Evolutionary conservation across 2,888 invertebrate genomes (phyloP), one percentile per base, ranked within the genome.

Genomic region (Iselma pallidipennis): DNA sequence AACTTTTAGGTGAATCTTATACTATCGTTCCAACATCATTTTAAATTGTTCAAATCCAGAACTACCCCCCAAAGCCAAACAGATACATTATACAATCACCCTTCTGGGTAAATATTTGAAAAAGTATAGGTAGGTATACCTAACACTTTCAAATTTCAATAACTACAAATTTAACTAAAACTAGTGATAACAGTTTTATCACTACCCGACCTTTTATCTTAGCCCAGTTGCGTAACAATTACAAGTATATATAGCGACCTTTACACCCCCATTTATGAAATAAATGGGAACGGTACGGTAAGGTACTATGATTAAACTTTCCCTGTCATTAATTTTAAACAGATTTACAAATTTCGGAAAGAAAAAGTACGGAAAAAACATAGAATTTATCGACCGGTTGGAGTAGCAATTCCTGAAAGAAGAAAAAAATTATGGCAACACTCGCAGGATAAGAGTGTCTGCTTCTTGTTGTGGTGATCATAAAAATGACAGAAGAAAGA

Each of bases 401-500:
- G 10, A 9, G 16, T 16, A 2, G 2, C 2, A 37, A 16, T 16
- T 37, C 16, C 16, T 37, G 9, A 16, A 37, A 33, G 33, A 4
- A 14, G 33, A 42, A 19, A 10, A 42, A 19, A 42, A 42, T 19
- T 42, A 42, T 42, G 42, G 42, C 42, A 42, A 42, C 21, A 42
- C 10, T 42, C 12, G 42, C 10, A 0, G 42, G 59, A 63, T 63
- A 63, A 57, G 51, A 33, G 49, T 50, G 64, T 65, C 65, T 65
- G 65, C 9, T 65, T 65, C 56, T 61, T 65, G 65, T 65, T 56
- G 55, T 55, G 49, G 49, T 45, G 54, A 59, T 59, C 48, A 65
- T 65, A 65, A 65, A 65, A 59, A 61, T 62, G 61, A 65, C 65
- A 65, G 65, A 59, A 61, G 61, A 65, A 65, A 65, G 61, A 61